Conservation (phyloP, 2,113 vertebrate species). For the Zosterops lateralis region DNA sequence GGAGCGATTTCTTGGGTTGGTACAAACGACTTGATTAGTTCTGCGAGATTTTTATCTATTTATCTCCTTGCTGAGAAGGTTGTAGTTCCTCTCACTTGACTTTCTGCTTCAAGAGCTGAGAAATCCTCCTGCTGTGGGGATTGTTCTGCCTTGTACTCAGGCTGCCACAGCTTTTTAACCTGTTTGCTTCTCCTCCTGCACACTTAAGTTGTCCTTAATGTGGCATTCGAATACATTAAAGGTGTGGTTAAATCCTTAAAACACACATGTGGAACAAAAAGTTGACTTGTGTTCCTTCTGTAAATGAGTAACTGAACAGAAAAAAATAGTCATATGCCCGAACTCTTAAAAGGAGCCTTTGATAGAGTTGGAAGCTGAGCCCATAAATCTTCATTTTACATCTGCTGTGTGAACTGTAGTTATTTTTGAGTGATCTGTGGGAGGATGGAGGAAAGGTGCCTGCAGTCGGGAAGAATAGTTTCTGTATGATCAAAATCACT, state of each 20-base stretch:
- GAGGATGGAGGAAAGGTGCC: background rate
- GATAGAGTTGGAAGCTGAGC: background rate
- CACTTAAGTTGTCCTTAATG: background rate
- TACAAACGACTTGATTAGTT: background rate
- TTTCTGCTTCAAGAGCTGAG: background rate
- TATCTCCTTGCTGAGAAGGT: background rate
- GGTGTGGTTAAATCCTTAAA: background rate
- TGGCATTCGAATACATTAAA: background rate
- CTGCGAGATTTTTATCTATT: background rate
- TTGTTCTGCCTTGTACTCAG: background rate
- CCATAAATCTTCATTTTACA: background rate
- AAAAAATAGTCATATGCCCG: background rate
- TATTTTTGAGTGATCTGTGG: conserved; percentile 32
- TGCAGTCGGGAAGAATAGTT: background rate
- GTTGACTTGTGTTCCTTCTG: background rate
- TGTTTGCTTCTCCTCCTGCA: background rate
- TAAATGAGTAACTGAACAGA: background rate
- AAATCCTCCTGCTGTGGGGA: background rate
- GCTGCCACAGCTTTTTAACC: background rate
- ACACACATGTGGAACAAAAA: background rate
- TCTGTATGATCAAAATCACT: background rate
- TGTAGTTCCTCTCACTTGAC: background rate
- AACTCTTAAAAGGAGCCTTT: background rate
- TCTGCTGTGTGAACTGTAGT: conserved; percentile 31
- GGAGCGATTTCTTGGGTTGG: background rate